Percentiles rank a stretch among this genome's conserved stretches.
These are phyloP conservation scores for Canis aureus DNA, from an alignment of 2,113 vertebrate species.

Conservation along the genomic window DNA sequence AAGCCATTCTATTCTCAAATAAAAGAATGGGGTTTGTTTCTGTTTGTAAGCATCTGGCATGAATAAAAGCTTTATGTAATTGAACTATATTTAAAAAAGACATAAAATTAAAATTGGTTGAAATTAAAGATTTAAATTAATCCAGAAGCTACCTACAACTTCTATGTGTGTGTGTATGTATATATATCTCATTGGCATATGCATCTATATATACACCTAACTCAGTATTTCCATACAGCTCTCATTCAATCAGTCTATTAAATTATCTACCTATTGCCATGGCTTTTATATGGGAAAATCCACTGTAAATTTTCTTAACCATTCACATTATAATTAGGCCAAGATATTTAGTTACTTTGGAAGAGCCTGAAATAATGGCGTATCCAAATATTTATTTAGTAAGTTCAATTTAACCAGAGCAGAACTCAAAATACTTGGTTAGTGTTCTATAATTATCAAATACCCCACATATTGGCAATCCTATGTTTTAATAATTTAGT, in stretches of 20 bases:
- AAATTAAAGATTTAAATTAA: neutral
- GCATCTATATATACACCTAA: neutral
- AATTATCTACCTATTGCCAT: neutral
- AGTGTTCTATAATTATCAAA: neutral
- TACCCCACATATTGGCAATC: neutral
- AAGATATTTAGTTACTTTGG: neutral
- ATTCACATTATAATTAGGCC: neutral
- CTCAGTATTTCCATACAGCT: neutral
- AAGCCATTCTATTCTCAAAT: neutral
- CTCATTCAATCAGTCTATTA: neutral
- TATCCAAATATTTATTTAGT: neutral
- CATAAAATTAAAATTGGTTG: neutral
- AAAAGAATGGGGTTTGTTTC: neutral
- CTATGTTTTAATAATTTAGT: neutral
- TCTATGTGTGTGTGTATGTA: neutral
- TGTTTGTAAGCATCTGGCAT: neutral
- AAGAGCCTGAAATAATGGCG: neutral
- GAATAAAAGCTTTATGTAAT: neutral
- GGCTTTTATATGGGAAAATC: neutral
- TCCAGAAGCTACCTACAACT: neutral
- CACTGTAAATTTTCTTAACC: neutral
- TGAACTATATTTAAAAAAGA: neutral
- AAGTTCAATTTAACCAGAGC: neutral
- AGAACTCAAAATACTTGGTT: neutral
- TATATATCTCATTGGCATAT: neutral